phyloP scores from a whole-genome alignment of 2,113 vertebrate genomes.

The Oryzias javanicus region DNA sequence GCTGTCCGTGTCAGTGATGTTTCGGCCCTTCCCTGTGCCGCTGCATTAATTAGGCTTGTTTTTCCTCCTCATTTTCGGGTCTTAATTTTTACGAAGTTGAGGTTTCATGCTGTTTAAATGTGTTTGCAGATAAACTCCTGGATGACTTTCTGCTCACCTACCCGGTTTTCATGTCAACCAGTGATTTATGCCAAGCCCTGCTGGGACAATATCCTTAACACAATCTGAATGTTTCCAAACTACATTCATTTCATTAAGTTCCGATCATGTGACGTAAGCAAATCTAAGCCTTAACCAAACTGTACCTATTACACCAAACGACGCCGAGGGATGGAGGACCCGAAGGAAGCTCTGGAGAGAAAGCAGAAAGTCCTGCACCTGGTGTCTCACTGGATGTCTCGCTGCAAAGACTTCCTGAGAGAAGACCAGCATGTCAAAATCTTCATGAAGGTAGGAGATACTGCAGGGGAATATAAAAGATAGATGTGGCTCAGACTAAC shows the following conservation, averaged over 20 bases:
- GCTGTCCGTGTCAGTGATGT: slow-evolving; percentile 18
- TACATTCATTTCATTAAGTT: background rate
- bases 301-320: slow-evolving; percentile 91
- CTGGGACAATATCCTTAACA: slow-evolving; percentile 91
- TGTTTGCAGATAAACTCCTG: slow-evolving; percentile 86
- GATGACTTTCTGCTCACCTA: slow-evolving; percentile 97
- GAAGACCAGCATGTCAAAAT: slow-evolving; percentile 91
- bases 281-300: slow-evolving; percentile 80
- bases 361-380: slow-evolving; percentile 92
- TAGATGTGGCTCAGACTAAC: slow-evolving; percentile 16
- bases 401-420: slow-evolving; percentile 88
- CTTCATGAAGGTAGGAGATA: slow-evolving; percentile 87
- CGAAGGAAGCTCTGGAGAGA: slow-evolving; percentile 83
- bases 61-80: background rate
- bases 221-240: too few species aligned
- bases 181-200: slow-evolving; percentile 93
- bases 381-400: slow-evolving; percentile 90
- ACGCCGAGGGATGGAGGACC: slow-evolving; percentile 84
- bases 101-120: background rate
- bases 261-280: background rate
- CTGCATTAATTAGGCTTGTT: slow-evolving; percentile 19
- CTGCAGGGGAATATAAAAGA: slow-evolving; percentile 3
- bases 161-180: slow-evolving; percentile 95
- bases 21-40: slow-evolving; percentile 17
- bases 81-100: background rate